Conservation (phyloP, 1,140 invertebrate genomes). For the Drosophila aff. region DNA sequence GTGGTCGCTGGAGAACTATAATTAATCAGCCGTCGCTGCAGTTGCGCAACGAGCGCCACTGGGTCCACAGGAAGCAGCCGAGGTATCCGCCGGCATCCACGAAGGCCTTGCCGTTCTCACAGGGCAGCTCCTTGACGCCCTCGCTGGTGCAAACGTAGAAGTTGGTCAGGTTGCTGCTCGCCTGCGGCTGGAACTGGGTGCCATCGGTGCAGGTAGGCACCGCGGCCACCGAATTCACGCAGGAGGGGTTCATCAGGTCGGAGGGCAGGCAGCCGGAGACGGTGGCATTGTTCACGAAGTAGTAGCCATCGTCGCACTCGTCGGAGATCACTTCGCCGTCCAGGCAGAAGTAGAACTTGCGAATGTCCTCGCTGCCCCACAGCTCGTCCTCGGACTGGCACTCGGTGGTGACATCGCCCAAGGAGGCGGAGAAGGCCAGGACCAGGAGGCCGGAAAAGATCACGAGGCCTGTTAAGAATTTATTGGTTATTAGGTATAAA, state of each 20-base stretch:
- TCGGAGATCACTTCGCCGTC: conserved; percentile 6
- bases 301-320: conserved; percentile 40
- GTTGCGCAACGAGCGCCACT: conserved; percentile 50
- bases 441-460: conserved; percentile 47
- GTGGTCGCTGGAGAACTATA: conserved; percentile 34
- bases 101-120: conserved; percentile 47
- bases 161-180: conserved; percentile 22
- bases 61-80: conserved; percentile 58
- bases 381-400: conserved; percentile 53
- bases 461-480: conserved; percentile 16
- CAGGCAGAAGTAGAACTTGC: conserved; percentile 60
- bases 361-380: conserved; percentile 57
- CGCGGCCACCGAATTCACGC: conserved; percentile 42
- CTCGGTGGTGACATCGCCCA: background rate
- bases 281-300: conserved; percentile 67
- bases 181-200: conserved; percentile 59
- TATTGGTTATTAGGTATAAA: background rate
- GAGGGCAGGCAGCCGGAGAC: conserved; percentile 63
- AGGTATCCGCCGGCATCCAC: conserved; percentile 49
- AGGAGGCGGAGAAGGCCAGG: conserved; percentile 18
- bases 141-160: conserved; percentile 64
- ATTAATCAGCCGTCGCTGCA: conserved; percentile 53
- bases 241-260: conserved; percentile 43
- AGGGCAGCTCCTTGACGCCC: conserved; percentile 29
- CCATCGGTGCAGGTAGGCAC: conserved; percentile 38